phyloP scores from a whole-genome alignment of 2,113 vertebrate genomes.

The Plectropomus leopardus region DNA sequence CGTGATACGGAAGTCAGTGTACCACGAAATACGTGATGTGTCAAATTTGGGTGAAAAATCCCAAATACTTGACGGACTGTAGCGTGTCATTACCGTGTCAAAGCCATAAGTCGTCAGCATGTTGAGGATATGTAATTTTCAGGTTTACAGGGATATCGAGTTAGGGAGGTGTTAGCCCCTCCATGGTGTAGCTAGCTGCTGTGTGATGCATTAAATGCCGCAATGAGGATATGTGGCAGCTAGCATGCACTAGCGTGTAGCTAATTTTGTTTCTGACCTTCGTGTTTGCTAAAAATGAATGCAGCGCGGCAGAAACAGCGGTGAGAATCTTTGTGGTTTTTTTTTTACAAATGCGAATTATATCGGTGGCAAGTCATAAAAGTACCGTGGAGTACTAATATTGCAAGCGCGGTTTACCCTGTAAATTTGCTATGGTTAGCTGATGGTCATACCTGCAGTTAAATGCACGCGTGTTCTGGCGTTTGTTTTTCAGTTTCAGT shows the following conservation, averaged over 20 bases:
- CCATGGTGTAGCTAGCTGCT: neutral
- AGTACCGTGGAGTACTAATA: neutral
- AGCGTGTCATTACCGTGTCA: neutral
- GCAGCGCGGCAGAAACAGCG: slow-evolving; percentile 14
- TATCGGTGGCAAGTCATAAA: neutral
- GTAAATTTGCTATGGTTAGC: neutral
- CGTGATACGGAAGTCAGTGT: slow-evolving; percentile 58
- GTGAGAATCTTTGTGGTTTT: slow-evolving; percentile 43
- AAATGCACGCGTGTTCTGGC: neutral
- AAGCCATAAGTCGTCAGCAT: neutral
- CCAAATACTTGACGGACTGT: neutral
- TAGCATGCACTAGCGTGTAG: slow-evolving; percentile 39
- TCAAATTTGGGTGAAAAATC: slow-evolving; percentile 21
- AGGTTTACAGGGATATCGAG: neutral
- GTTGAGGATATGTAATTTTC: neutral
- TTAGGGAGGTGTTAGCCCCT: neutral
- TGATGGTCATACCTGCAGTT: neutral
- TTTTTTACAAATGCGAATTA: no score
- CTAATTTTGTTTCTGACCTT: neutral
- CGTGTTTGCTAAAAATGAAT: neutral
- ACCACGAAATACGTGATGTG: slow-evolving; percentile 54
- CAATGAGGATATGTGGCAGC: slow-evolving; percentile 36
- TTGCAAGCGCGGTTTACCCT: neutral
- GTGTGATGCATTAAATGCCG: slow-evolving; percentile 4
- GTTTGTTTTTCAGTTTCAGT: neutral